phyloP scores from a whole-genome alignment of 2,888 invertebrate species.

The Caenorhabditis sp. region DNA sequence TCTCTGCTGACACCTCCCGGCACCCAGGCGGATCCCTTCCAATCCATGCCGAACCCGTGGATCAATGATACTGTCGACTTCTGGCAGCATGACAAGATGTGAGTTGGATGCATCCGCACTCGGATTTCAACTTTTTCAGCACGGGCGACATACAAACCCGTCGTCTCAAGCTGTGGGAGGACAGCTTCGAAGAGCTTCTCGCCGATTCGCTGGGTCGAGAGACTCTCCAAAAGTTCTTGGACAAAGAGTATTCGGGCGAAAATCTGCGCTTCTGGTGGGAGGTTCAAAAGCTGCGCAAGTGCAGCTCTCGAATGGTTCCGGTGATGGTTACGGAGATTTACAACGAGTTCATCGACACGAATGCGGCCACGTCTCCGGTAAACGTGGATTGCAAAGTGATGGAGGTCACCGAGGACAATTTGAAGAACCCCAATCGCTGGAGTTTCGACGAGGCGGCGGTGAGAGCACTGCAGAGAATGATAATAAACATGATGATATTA shows the following conservation, averaged over 20 bases:
- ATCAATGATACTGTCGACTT: conserved; percentile 93
- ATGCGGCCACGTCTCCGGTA: conserved; percentile 95
- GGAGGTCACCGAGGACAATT: conserved; percentile 88
- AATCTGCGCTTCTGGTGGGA: conserved; percentile 88
- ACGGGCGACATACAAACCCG: conserved; percentile 91
- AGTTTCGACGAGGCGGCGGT: conserved; percentile 98
- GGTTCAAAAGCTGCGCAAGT: conserved; percentile 88
- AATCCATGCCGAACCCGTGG: conserved; percentile 90
- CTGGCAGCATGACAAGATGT: conserved; percentile 92
- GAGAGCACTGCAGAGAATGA: conserved; percentile 76
- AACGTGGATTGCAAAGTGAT: conserved; percentile 95
- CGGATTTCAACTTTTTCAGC: conserved; percentile 56
- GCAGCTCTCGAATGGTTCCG: conserved; percentile 89
- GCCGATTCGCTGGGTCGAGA: conserved; percentile 94
- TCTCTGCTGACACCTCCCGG: conserved; percentile 93
- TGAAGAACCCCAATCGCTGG: conserved; percentile 90
- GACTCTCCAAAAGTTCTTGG: conserved; percentile 94
- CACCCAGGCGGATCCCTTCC: conserved; percentile 81
- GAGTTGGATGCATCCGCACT: conserved; percentile 80
- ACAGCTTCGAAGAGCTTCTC: conserved; percentile 93
- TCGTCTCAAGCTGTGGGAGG: conserved; percentile 96
- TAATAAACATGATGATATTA: conserved; percentile 4
- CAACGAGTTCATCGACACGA: conserved; percentile 91
- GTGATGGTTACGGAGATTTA: conserved; percentile 85
- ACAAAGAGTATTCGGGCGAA: conserved; percentile 98